phyloP scores from a whole-genome alignment of 2,888 invertebrate genomes.

The Microchrysa polita region DNA sequence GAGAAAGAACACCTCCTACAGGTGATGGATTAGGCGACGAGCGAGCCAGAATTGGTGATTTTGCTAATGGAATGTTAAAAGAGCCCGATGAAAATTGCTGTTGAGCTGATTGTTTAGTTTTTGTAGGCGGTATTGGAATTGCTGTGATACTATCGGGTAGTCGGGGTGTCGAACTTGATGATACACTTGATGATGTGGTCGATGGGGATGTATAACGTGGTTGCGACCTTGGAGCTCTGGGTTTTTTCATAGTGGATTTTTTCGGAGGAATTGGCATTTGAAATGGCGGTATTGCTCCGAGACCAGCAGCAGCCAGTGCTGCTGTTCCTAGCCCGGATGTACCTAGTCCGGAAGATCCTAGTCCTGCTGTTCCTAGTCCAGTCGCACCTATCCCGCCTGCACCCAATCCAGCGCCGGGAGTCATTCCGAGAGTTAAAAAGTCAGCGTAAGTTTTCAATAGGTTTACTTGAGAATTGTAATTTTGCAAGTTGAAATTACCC shows the following conservation, averaged over 20 bases:
- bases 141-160: conserved; percentile 37
- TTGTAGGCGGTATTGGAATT: conserved; percentile 33
- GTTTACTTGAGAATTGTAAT: conserved; percentile 52
- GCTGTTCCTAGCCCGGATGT: too few relatives aligned
- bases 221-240: conserved; percentile 52
- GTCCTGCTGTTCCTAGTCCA: conserved; percentile 49
- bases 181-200: not conserved
- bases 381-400: not conserved
- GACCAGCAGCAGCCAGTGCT: conserved; percentile 5
- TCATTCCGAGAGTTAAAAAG: conserved; percentile 49
- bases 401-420: conserved; percentile 19
- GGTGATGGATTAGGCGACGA: conserved; percentile 45
- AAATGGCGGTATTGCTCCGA: conserved; percentile 52
- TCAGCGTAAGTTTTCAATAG: conserved; percentile 53
- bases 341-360: too few relatives aligned
- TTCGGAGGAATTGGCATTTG: conserved; percentile 51
- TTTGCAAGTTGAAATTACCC: conserved; percentile 51
- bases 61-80: conserved; percentile 46
- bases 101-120: conserved; percentile 43
- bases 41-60: conserved; percentile 47
- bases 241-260: conserved; percentile 52
- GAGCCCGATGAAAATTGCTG: conserved; percentile 36
- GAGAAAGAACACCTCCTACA: conserved; percentile 14
- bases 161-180: conserved; percentile 20
- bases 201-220: conserved; percentile 43